A percentile compares a stretch with the other conserved stretches of the same genome.
Evolutionary conservation across 2,888 invertebrate species (phyloP).

Genomic region (Euspilapteryx auroguttella): DNA sequence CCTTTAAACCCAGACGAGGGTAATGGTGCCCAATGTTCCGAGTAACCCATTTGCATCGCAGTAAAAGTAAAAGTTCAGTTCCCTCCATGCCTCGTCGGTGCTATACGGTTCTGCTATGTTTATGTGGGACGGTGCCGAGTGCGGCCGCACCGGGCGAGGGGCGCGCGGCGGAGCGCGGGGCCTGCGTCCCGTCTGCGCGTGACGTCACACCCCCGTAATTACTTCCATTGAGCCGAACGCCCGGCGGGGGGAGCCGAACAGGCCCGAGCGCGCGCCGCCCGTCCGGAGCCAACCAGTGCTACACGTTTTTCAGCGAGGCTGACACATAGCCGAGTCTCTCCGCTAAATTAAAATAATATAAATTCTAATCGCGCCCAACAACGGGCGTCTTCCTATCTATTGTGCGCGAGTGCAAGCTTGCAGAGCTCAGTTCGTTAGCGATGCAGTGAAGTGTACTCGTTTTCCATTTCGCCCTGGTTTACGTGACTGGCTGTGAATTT

Average conservation of each 20-base stretch:
- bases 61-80: too few species aligned
- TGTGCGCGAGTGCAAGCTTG: conserved; percentile 12
- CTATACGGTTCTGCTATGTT: too few species aligned
- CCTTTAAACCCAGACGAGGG: too few species aligned
- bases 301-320: conserved; percentile 45
- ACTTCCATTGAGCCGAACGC: conserved; percentile 27
- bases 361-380: conserved; percentile 14
- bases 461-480: conserved; percentile 42
- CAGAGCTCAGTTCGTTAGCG: too few species aligned
- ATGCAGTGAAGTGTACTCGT: conserved; percentile 27
- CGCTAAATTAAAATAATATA: conserved; percentile 7
- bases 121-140: too few species aligned
- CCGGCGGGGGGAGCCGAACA: conserved; percentile 31
- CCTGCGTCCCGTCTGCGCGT: conserved; percentile 9
- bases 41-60: too few species aligned
- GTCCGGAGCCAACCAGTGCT: conserved; percentile 42
- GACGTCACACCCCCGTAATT: conserved; percentile 38
- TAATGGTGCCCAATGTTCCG: too few species aligned
- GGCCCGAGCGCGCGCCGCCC: conserved; percentile 11
- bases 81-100: too few species aligned
- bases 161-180: conserved; percentile 4
- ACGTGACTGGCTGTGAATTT: conserved; percentile 19
- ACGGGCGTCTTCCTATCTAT: conserved; percentile 12
- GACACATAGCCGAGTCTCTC: conserved; percentile 30
- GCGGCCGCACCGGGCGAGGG: conserved; percentile 5